Percentiles rank a stretch among this genome's conserved stretches.
phyloP scores from a whole-genome alignment of 1,140 invertebrate species.

The Eueides isabella region DNA sequence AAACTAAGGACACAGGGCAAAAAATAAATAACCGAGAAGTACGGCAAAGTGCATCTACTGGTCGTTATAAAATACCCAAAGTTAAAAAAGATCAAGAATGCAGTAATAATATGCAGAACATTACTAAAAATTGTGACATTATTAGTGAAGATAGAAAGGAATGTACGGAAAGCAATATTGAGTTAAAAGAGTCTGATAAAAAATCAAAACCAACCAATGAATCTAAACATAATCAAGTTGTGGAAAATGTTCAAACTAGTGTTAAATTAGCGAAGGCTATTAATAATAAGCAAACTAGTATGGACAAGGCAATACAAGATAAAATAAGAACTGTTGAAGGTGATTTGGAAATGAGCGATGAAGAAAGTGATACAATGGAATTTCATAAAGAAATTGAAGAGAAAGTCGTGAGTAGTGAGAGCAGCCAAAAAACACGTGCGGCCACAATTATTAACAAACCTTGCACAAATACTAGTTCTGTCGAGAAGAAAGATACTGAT shows the following conservation, averaged over 20 bases:
- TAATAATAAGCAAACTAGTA: constrained; percentile 9
- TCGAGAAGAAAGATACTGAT: constrained; percentile 8
- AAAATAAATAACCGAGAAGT: background rate
- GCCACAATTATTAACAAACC: constrained; percentile 8
- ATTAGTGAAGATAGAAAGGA: background rate
- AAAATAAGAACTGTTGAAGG: constrained; percentile 52
- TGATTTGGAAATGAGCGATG: constrained; percentile 73
- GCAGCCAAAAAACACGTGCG: background rate
- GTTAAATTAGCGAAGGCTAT: background rate
- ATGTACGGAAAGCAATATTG: background rate
- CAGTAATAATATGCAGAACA: background rate
- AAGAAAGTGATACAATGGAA: constrained; percentile 59
- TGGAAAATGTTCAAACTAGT: background rate
- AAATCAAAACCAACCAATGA: background rate
- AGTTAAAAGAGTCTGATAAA: background rate
- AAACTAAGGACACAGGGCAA: background rate
- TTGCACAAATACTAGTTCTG: background rate
- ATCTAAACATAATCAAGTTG: background rate
- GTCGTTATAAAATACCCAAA: background rate
- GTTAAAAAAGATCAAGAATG: background rate
- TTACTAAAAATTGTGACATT: background rate
- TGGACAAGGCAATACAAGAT: constrained; percentile 20
- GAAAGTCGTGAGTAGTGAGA: constrained; percentile 2
- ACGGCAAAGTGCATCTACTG: background rate
- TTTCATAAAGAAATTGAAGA: constrained; percentile 24